Percentiles rank a stretch among this genome's conserved stretches.
These are phyloP conservation scores for Volucella bombylans DNA, from an alignment of 2,888 invertebrate genomes.

Conservation along the genomic window DNA sequence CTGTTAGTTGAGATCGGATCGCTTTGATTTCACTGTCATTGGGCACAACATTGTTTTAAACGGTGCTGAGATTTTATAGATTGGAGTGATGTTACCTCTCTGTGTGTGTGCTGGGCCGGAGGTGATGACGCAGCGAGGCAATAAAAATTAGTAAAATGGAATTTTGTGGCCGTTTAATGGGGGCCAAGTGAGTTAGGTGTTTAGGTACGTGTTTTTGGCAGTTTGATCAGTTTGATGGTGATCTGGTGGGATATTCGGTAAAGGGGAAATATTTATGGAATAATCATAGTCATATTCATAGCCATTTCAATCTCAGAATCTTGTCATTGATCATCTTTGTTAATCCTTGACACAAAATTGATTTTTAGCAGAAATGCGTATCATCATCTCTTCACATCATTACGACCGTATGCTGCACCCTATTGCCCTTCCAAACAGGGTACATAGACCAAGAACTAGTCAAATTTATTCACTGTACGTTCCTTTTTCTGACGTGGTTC, in stretches of 20 bases:
- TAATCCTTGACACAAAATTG: too few species aligned
- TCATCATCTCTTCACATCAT: too few species aligned
- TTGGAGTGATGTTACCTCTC: neutral
- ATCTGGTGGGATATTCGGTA: constrained; percentile 1
- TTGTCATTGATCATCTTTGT: too few species aligned
- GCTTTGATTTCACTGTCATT: constrained; percentile 44
- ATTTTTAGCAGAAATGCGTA: too few species aligned
- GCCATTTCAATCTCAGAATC: too few species aligned
- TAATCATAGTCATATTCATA: too few species aligned
- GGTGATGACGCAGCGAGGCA: neutral
- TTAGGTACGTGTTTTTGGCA: constrained; percentile 6
- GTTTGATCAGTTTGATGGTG: constrained; percentile 15
- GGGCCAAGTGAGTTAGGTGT: neutral
- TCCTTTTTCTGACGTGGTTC: too few species aligned
- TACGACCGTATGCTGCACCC: too few species aligned
- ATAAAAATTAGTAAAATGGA: constrained; percentile 1
- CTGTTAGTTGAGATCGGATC: constrained; percentile 26
- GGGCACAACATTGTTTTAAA: constrained; percentile 22
- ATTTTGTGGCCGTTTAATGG: neutral
- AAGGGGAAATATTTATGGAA: neutral
- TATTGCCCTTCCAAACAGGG: too few species aligned
- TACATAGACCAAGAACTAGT: too few species aligned
- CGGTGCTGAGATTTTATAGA: constrained; percentile 44
- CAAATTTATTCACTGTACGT: too few species aligned
- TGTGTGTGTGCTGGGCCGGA: neutral